Evolutionary conservation across 2,888 invertebrate genomes (phyloP).

Genomic region (Troides aeacus): DNA sequence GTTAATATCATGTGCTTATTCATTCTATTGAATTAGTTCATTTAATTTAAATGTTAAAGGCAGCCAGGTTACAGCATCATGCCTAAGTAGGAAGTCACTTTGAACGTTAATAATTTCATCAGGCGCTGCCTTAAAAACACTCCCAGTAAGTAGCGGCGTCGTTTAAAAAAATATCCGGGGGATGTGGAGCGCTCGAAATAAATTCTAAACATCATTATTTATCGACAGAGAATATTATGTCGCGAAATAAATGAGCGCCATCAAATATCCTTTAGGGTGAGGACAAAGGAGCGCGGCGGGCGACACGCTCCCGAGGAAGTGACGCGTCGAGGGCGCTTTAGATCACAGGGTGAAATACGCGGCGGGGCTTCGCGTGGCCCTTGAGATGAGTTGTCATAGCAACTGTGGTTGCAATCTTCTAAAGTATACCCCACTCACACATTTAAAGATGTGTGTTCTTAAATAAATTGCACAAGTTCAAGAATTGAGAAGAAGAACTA

Average conservation of each 20-base stretch:
- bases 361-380: slow-evolving; percentile 22
- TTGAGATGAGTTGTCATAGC: slow-evolving; percentile 29
- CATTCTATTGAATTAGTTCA: too few relatives aligned
- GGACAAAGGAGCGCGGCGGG: slow-evolving; percentile 35
- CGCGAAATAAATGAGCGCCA: slow-evolving; percentile 59
- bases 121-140: slow-evolving; percentile 13
- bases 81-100: slow-evolving; percentile 24
- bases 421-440: not conserved
- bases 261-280: slow-evolving; percentile 53
- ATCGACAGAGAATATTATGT: slow-evolving; percentile 61
- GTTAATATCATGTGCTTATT: too few relatives aligned
- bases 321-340: slow-evolving; percentile 31
- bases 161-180: slow-evolving; percentile 17
- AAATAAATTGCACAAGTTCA: not conserved
- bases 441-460: not conserved
- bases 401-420: slow-evolving; percentile 12
- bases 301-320: slow-evolving; percentile 31
- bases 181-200: slow-evolving; percentile 42
- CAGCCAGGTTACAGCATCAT: not conserved
- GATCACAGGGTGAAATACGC: slow-evolving; percentile 31
- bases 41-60: not conserved
- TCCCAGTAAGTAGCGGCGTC: slow-evolving; percentile 10
- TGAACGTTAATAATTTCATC: slow-evolving; percentile 21
- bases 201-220: slow-evolving; percentile 67
- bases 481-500: too few relatives aligned